phyloP scores from a whole-genome alignment of 2,113 vertebrate species.

The Seriola rivoliana region DNA sequence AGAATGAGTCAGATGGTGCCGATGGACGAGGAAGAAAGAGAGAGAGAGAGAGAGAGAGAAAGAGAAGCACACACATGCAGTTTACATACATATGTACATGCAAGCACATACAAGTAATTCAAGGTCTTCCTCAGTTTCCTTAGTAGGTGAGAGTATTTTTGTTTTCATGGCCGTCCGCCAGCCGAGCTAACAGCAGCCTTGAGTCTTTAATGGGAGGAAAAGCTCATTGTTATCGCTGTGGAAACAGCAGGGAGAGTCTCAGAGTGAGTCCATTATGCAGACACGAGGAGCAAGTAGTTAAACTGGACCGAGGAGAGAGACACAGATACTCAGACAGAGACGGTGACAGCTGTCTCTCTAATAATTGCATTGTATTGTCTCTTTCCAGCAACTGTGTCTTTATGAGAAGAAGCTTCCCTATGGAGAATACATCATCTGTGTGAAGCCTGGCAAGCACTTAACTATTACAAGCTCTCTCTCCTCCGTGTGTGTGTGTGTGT shows the following conservation, averaged over 20 bases:
- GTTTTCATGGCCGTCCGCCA: not conserved
- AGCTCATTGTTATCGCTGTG: constrained; percentile 71
- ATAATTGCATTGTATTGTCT: constrained; percentile 10
- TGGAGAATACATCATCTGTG: constrained; percentile 54
- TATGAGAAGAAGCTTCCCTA: constrained; percentile 46
- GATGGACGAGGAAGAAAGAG: constrained; percentile 18
- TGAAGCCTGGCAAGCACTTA: constrained; percentile 63
- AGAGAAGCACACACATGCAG: not conserved
- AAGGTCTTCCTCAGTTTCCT: constrained; percentile 28
- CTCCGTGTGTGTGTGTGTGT: constrained; percentile 4
- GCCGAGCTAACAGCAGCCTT: constrained; percentile 10
- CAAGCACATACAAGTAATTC: not conserved
- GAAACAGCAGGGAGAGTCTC: constrained; percentile 59
- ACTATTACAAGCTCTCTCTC: constrained; percentile 39
- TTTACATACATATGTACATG: not conserved
- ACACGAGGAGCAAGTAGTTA: constrained; percentile 19
- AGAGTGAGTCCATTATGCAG: constrained; percentile 17
- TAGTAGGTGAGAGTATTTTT: constrained; percentile 10
- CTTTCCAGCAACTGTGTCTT: constrained; percentile 23
- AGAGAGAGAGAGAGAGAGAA: not conserved
- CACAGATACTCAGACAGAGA: not conserved
- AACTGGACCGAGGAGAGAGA: not conserved
- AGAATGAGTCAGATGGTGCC: constrained; percentile 57
- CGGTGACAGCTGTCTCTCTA: not conserved
- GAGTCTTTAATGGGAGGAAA: constrained; percentile 73